Percentiles rank a stretch among this genome's conserved stretches.
phyloP scores from a whole-genome alignment of 1,140 invertebrate genomes.

The Drosophila obscura region DNA sequence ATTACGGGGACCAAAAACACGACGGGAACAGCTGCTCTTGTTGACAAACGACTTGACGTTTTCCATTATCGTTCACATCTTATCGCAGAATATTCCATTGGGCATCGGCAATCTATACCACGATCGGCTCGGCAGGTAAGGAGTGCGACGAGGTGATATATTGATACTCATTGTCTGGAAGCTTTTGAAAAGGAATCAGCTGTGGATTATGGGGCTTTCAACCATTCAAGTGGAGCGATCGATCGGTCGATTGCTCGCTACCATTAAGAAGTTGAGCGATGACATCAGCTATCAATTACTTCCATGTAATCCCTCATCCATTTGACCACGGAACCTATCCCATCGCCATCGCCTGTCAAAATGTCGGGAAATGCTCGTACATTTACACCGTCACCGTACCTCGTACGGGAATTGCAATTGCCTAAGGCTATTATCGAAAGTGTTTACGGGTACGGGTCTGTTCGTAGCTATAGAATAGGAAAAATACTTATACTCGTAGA shows the following conservation, averaged over 20 bases:
- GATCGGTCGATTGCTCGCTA: neutral
- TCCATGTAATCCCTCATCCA: too few species aligned
- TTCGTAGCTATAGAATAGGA: constrained; percentile 29
- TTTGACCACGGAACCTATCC: too few species aligned
- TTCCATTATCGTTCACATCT: constrained; percentile 70
- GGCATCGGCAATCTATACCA: constrained; percentile 30
- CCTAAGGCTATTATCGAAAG: constrained; percentile 36
- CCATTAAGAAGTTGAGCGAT: too few species aligned
- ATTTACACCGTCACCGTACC: constrained; percentile 19
- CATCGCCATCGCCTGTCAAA: too few species aligned
- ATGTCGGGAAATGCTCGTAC: constrained; percentile 16
- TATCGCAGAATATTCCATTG: constrained; percentile 55
- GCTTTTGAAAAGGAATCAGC: constrained; percentile 26
- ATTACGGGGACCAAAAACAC: constrained; percentile 40
- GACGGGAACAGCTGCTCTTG: constrained; percentile 47
- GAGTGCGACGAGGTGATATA: neutral
- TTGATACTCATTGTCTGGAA: constrained; percentile 9
- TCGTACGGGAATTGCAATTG: constrained; percentile 32
- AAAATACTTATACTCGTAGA: constrained; percentile 10
- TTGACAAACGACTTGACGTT: constrained; percentile 43
- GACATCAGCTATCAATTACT: too few species aligned
- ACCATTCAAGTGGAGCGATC: constrained; percentile 8
- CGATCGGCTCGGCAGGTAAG: constrained; percentile 5
- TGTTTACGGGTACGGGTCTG: constrained; percentile 37
- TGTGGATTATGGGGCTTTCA: constrained; percentile 19